A percentile compares a stretch with the other conserved stretches of the same genome.
Conservation (phyloP, 2,797 vertebrate species). For the Parotocinclus haroldoi region DNA sequence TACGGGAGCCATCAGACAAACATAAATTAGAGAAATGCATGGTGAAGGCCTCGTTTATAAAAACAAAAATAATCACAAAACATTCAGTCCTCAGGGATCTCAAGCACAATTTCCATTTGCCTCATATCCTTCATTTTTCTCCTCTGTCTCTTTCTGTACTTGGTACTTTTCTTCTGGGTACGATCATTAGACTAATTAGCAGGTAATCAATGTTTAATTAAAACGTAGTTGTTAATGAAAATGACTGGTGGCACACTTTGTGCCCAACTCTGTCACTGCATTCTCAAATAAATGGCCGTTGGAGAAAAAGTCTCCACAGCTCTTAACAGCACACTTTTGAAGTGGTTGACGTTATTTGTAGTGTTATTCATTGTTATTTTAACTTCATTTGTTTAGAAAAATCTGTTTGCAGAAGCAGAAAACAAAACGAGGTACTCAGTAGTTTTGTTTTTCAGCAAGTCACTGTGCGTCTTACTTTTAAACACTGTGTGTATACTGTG, state of each 20-base stretch:
- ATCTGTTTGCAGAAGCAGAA: too few relatives aligned
- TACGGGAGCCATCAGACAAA: slow-evolving; percentile 68
- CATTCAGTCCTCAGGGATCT: slow-evolving; percentile 64
- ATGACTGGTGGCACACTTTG: slow-evolving; percentile 67
- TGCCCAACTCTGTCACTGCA: slow-evolving; percentile 50
- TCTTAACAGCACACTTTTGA: slow-evolving; percentile 37
- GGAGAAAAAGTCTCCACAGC: slow-evolving; percentile 38
- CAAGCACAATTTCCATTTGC: slow-evolving; percentile 64
- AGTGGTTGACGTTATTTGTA: slow-evolving; percentile 29
- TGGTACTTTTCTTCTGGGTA: slow-evolving; percentile 75
- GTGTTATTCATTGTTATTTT: background rate
- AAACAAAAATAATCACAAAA: slow-evolving; percentile 66
- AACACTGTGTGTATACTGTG: too few relatives aligned
- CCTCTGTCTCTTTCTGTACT: slow-evolving; percentile 71
- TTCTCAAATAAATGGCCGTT: slow-evolving; percentile 48
- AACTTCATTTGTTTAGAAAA: too few relatives aligned
- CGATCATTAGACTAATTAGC: slow-evolving; percentile 87
- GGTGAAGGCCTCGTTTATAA: slow-evolving; percentile 74
- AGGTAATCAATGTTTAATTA: slow-evolving; percentile 91
- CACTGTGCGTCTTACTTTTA: background rate
- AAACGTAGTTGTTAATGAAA: slow-evolving; percentile 83
- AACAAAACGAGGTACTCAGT: too few relatives aligned
- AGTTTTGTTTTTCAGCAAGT: background rate
- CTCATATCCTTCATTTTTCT: slow-evolving; percentile 71
- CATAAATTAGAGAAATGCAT: slow-evolving; percentile 75